Evolutionary conservation across 2,888 invertebrate species (phyloP).

Genomic region (Timandra comae): DNA sequence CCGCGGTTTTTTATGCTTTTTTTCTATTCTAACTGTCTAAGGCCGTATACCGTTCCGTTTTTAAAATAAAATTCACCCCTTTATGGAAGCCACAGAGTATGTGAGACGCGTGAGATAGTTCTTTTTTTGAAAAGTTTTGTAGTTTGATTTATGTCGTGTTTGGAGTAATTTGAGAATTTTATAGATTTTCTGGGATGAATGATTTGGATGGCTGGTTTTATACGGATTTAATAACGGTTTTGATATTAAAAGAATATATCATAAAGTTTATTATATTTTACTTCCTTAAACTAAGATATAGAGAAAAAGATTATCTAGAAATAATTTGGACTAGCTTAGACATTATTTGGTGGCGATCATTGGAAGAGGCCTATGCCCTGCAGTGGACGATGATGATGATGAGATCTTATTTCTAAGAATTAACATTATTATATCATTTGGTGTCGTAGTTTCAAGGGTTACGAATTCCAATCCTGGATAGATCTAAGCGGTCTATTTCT

Average conservation of each 20-base stretch:
- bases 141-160: slow-evolving; percentile 73
- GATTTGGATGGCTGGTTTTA: slow-evolving; percentile 50
- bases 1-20: slow-evolving; percentile 55
- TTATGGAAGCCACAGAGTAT: slow-evolving; percentile 60
- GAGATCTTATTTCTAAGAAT: too few species aligned
- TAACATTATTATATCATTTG: too few species aligned
- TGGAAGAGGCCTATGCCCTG: too few species aligned
- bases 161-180: slow-evolving; percentile 74
- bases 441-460: too few species aligned
- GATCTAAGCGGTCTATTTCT: too few species aligned
- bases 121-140: slow-evolving; percentile 43
- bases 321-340: too few species aligned
- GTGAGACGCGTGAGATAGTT: slow-evolving; percentile 67
- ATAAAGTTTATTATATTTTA: too few species aligned
- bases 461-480: too few species aligned
- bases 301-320: too few species aligned
- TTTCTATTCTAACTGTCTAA: slow-evolving; percentile 51
- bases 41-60: slow-evolving; percentile 52
- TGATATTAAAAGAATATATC: slow-evolving; percentile 30
- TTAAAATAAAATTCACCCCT: slow-evolving; percentile 62
- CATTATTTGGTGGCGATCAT: too few species aligned
- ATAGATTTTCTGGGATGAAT: slow-evolving; percentile 48
- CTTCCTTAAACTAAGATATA: too few species aligned
- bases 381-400: too few species aligned
- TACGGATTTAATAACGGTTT: slow-evolving; percentile 60